These are phyloP conservation scores for Ecliptopera silaceata DNA, from an alignment of 2,888 invertebrate species.

Conservation along the genomic window DNA sequence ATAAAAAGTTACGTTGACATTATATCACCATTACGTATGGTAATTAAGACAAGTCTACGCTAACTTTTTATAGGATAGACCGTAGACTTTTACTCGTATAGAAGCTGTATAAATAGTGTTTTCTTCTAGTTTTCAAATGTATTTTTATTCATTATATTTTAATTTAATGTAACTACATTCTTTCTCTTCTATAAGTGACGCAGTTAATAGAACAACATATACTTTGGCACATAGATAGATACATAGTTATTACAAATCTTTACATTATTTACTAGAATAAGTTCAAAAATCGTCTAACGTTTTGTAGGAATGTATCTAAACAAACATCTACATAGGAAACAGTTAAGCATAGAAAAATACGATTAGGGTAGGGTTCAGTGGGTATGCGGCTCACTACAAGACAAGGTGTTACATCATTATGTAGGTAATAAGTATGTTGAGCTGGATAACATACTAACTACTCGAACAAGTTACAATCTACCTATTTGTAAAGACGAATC, in stretches of 20 bases:
- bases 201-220: background rate
- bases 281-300: conserved; percentile 31
- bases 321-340: conserved; percentile 40
- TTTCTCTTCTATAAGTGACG: background rate
- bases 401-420: conserved; percentile 45
- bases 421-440: conserved; percentile 47
- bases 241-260: conserved; percentile 5
- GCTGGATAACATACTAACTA: conserved; percentile 56
- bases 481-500: background rate
- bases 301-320: conserved; percentile 32
- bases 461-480: background rate
- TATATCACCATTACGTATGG: no score
- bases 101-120: no score
- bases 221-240: conserved; percentile 35
- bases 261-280: conserved; percentile 15
- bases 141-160: no score
- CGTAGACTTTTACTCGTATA: no score
- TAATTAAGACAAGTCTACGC: no score
- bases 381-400: conserved; percentile 40
- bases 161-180: no score
- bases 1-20: no score
- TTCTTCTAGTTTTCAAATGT: no score
- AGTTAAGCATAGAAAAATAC: conserved; percentile 62
- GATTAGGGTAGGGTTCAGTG: conserved; percentile 41
- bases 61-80: no score